Conservation (phyloP, 2,113 vertebrate species). For the Stegostoma tigrinum region DNA sequence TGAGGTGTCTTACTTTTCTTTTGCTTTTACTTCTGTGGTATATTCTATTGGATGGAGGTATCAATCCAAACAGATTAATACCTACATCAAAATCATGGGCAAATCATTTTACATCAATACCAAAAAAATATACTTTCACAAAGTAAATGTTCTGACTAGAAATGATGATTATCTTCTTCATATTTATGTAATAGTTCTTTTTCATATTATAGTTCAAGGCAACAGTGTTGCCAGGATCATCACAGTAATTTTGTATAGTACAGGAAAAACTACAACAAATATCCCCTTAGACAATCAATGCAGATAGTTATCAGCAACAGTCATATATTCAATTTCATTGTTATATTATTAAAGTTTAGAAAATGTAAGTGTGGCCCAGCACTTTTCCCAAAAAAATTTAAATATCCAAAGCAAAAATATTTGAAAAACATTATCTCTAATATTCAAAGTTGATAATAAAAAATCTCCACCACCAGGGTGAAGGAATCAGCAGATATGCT, state of each 20-base stretch:
- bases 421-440: slow-evolving; percentile 18
- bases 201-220: neutral
- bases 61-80: neutral
- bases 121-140: neutral
- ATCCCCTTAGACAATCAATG: neutral
- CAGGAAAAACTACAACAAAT: neutral
- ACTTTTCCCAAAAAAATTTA: slow-evolving; percentile 28
- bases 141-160: neutral
- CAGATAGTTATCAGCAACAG: slow-evolving; percentile 21
- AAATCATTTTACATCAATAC: neutral
- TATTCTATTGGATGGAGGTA: neutral
- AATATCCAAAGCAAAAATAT: slow-evolving; percentile 32
- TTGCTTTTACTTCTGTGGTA: neutral
- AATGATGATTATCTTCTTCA: neutral
- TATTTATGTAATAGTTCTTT: neutral
- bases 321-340: neutral
- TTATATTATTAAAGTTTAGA: slow-evolving; percentile 32
- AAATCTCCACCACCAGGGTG: slow-evolving; percentile 34
- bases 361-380: slow-evolving; percentile 34
- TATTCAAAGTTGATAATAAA: slow-evolving; percentile 17
- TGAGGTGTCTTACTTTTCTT: no score
- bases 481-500: neutral
- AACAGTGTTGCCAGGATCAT: neutral
- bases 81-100: neutral
- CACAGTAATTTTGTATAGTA: neutral